These are phyloP conservation scores for Lydus trimaculatus DNA, from an alignment of 2,888 invertebrate genomes.

Conservation along the genomic window DNA sequence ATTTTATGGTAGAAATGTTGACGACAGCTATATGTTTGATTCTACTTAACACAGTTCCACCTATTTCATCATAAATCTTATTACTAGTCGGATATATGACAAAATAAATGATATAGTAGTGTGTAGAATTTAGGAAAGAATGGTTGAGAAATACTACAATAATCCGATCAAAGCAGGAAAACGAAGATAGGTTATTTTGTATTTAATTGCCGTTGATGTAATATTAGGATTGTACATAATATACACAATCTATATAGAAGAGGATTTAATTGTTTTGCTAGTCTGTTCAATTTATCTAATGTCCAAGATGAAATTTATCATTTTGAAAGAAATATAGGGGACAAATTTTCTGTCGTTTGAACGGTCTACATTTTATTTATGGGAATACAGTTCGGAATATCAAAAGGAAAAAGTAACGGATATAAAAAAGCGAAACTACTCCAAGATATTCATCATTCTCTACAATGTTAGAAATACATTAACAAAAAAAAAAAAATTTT, in stretches of 20 bases:
- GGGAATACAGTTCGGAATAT: conserved; percentile 7
- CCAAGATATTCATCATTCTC: no score
- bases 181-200: conserved; percentile 36
- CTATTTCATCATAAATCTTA: neutral
- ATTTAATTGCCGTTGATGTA: neutral
- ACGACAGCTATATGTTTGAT: neutral
- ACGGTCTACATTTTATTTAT: conserved; percentile 28
- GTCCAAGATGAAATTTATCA: neutral
- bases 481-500: no score
- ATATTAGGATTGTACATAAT: conserved; percentile 25
- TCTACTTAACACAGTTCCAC: neutral
- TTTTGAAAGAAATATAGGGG: neutral
- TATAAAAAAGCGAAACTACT: no score
- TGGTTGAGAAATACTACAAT: neutral
- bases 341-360: conserved; percentile 31
- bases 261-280: conserved; percentile 35
- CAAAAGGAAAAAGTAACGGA: neutral
- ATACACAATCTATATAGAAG: conserved; percentile 37
- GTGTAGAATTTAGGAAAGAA: neutral
- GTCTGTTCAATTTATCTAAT: neutral
- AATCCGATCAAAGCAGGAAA: conserved; percentile 22
- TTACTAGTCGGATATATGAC: conserved; percentile 1
- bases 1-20: neutral
- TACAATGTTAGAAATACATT: no score
- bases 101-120: conserved; percentile 10